Evolutionary conservation across 2,797 vertebrate species (phyloP).

Genomic region (Sus cebifrons): DNA sequence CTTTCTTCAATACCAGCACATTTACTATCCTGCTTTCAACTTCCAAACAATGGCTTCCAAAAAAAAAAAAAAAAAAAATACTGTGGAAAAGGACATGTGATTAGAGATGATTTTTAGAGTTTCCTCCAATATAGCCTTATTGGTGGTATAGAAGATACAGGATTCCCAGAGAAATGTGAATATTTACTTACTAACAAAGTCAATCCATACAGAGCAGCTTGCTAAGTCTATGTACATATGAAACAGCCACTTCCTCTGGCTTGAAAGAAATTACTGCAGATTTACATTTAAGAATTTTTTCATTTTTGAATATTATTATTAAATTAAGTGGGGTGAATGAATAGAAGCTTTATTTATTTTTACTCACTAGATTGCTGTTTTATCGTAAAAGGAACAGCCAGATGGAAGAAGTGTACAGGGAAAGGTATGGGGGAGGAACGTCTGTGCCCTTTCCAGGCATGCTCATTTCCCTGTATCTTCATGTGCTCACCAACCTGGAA

Average conservation of each 20-base stretch:
- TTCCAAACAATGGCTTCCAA: slow-evolving; percentile 11
- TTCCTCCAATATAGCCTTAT: background rate
- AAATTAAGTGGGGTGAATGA: slow-evolving; percentile 45
- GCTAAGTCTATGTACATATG: background rate
- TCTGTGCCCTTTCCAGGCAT: no score
- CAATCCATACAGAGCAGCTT: slow-evolving; percentile 4
- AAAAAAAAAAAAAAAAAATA: background rate
- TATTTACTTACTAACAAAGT: background rate
- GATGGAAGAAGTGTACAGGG: no score
- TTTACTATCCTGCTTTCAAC: slow-evolving; percentile 63
- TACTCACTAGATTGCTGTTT: no score
- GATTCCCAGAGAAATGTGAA: background rate
- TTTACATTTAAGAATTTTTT: slow-evolving; percentile 11
- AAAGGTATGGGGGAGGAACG: no score
- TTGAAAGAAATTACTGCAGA: slow-evolving; percentile 27
- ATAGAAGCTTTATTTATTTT: background rate
- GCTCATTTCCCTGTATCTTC: no score
- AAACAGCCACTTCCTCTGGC: background rate
- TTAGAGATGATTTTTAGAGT: slow-evolving; percentile 30
- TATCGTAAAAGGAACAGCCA: no score
- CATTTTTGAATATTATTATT: background rate
- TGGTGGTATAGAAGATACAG: background rate
- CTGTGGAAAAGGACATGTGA: background rate
- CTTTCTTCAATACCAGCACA: slow-evolving; percentile 41
- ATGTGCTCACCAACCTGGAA: no score